These are phyloP conservation scores for Cirrhinus mrigala DNA, from an alignment of 2,797 vertebrate genomes.

Conservation along the genomic window DNA sequence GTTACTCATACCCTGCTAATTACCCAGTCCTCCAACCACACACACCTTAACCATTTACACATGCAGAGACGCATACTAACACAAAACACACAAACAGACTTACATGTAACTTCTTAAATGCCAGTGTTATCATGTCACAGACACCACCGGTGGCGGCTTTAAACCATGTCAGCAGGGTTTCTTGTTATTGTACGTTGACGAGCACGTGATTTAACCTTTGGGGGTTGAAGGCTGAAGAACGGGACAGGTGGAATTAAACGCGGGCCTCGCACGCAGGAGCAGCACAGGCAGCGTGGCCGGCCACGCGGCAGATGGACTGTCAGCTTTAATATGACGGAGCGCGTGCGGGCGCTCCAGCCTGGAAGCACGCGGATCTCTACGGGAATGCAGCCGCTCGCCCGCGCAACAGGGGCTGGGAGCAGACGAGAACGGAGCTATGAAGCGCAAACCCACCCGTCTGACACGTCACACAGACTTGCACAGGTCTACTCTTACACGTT, in stretches of 20 bases:
- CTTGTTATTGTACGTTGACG: constrained; percentile 35
- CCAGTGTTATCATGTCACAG: neutral
- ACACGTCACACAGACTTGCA: constrained; percentile 33
- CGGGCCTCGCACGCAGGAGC: constrained; percentile 48
- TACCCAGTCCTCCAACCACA: constrained; percentile 18
- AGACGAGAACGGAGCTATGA: constrained; percentile 24
- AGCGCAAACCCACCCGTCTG: constrained; percentile 26
- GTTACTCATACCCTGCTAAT: constrained; percentile 37
- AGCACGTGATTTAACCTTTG: constrained; percentile 50
- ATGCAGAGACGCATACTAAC: neutral
- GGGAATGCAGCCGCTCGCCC: constrained; percentile 57
- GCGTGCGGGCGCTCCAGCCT: constrained; percentile 67
- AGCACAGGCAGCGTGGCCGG: constrained; percentile 69
- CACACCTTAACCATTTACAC: neutral
- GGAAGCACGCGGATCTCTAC: constrained; percentile 55
- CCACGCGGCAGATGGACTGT: constrained; percentile 84
- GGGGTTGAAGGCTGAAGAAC: constrained; percentile 53
- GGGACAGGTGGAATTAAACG: constrained; percentile 52
- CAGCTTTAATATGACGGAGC: constrained; percentile 77
- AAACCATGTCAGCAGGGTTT: constrained; percentile 30
- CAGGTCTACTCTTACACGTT: neutral
- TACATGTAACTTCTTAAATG: neutral
- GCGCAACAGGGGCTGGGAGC: constrained; percentile 41
- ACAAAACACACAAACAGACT: neutral
- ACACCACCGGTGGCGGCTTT: neutral